Conservation (phyloP, 1,140 invertebrate genomes). For the Bombus huntii region DNA sequence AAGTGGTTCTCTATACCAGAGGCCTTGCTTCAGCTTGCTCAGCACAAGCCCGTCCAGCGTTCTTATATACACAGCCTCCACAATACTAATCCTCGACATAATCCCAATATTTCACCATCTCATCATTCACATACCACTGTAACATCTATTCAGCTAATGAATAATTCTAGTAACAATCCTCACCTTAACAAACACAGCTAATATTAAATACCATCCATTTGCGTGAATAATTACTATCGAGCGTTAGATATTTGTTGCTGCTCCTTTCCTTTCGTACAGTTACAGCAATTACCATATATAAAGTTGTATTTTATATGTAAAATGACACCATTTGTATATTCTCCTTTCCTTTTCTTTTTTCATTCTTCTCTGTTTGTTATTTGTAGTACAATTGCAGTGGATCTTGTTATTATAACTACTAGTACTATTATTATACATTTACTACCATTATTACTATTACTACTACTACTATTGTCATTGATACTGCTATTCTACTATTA, state of each 20-base stretch:
- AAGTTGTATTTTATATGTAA: slow-evolving; percentile 79
- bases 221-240: slow-evolving; percentile 64
- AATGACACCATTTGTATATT: slow-evolving; percentile 70
- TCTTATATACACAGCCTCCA: slow-evolving; percentile 89
- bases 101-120: slow-evolving; percentile 71
- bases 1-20: slow-evolving; percentile 96
- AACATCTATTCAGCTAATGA: slow-evolving; percentile 79
- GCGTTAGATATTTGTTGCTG: slow-evolving; percentile 56
- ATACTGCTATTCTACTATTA: slow-evolving; percentile 39
- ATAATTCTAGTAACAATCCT: slow-evolving; percentile 78
- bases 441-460: slow-evolving; percentile 23
- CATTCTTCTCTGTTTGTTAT: slow-evolving; percentile 10
- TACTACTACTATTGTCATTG: slow-evolving; percentile 34
- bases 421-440: slow-evolving; percentile 35
- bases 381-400: slow-evolving; percentile 10
- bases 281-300: slow-evolving; percentile 64
- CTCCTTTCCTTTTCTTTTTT: slow-evolving; percentile 6
- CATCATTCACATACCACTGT: slow-evolving; percentile 77
- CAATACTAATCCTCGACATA: slow-evolving; percentile 80
- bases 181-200: slow-evolving; percentile 81
- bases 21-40: slow-evolving; percentile 91
- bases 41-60: slow-evolving; percentile 95
- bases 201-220: slow-evolving; percentile 69
- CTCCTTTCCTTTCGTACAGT: slow-evolving; percentile 60
- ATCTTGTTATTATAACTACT: slow-evolving; percentile 28